Conservation (phyloP, 35 echinoderm and acorn worm genomes). For the Apostichopus californicus region DNA sequence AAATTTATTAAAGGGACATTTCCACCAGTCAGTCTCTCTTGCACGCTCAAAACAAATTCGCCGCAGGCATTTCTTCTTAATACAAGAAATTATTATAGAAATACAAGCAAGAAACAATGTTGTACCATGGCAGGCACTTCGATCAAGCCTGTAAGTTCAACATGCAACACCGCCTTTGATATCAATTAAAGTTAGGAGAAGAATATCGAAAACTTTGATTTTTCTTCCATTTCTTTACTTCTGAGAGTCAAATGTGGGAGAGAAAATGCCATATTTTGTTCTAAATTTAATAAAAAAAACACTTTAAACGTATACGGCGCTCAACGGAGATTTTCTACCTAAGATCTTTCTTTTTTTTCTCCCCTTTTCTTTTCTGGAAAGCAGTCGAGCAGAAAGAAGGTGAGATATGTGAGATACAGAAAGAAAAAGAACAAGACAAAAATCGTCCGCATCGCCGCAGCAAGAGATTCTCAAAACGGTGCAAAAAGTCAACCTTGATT, state of each 20-base stretch:
- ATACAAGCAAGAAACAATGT: too few relatives aligned
- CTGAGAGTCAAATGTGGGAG: background rate
- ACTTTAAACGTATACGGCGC: conserved; percentile 16
- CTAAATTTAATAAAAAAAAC: conserved; percentile 48
- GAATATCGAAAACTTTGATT: conserved; percentile 41
- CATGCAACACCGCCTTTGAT: conserved; percentile 43
- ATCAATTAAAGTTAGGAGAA: conserved; percentile 21
- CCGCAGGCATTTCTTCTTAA: too few relatives aligned
- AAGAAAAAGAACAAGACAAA: background rate
- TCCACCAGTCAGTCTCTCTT: too few relatives aligned
- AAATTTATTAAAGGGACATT: too few relatives aligned
- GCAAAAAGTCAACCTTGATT: conserved; percentile 48
- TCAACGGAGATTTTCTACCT: conserved; percentile 22
- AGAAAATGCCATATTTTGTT: background rate
- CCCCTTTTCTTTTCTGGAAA: background rate
- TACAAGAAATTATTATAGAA: too few relatives aligned
- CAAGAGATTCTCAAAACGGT: conserved; percentile 16
- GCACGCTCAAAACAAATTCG: too few relatives aligned
- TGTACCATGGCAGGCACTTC: background rate
- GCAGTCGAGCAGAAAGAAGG: background rate
- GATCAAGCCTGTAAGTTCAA: background rate
- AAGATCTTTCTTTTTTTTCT: background rate
- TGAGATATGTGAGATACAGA: too few relatives aligned
- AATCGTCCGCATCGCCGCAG: background rate
- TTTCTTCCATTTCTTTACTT: background rate